Evolutionary conservation across 1,140 invertebrate species (phyloP).

Genomic region (Lepidurus packardi): DNA sequence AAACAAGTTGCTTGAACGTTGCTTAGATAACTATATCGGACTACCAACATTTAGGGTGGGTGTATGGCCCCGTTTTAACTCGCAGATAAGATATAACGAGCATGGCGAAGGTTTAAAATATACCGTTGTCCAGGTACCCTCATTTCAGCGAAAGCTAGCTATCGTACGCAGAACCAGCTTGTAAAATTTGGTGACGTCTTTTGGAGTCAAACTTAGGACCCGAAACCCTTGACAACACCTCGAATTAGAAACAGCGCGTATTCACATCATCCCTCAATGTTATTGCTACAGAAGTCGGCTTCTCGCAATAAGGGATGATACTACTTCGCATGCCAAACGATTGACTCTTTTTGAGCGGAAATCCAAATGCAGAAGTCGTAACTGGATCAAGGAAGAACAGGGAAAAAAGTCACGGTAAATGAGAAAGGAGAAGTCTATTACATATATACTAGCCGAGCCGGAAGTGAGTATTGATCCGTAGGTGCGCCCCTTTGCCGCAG

Average conservation of each 20-base stretch:
- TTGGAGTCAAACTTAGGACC: not conserved
- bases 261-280: too few species aligned
- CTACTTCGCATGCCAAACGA: not conserved
- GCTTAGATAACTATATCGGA: conserved; percentile 6
- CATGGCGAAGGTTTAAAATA: not conserved
- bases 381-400: not conserved
- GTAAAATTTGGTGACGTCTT: not conserved
- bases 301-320: too few species aligned
- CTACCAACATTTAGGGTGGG: not conserved
- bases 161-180: not conserved
- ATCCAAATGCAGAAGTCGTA: not conserved
- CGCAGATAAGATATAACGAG: not conserved
- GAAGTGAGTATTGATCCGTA: not conserved
- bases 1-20: not conserved
- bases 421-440: not conserved
- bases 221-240: too few species aligned
- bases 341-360: not conserved
- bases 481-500: not conserved
- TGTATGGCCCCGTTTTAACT: not conserved
- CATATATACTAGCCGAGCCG: not conserved
- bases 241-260: too few species aligned
- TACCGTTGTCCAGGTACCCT: not conserved
- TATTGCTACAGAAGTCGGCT: too few species aligned
- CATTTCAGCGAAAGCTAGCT: not conserved
- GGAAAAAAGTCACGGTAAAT: not conserved